Evolutionary conservation across 92 coral and sea anemone species (phyloP).

Genomic region (Hydrozoanthus gracilis): DNA sequence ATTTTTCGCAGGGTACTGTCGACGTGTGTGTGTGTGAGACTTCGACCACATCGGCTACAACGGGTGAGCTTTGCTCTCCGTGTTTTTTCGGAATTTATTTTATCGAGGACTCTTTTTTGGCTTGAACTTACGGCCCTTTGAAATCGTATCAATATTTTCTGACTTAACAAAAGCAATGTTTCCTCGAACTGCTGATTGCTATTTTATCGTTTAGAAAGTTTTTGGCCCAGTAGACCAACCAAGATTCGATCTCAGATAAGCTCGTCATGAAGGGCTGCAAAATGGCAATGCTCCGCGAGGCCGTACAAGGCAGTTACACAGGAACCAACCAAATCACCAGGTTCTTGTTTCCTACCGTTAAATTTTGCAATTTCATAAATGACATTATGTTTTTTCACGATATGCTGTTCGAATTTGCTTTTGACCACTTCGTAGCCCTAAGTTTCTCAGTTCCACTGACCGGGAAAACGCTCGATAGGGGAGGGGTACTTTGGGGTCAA

Average conservation of each 20-base stretch:
- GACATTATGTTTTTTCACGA: slow-evolving; percentile 4
- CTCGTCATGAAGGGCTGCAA: slow-evolving; percentile 39
- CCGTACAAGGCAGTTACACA: not conserved
- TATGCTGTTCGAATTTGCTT: slow-evolving; percentile 10
- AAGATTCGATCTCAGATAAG: slow-evolving; percentile 45
- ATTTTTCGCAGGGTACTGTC: too few species aligned
- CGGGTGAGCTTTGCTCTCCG: too few species aligned
- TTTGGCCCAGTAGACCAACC: slow-evolving; percentile 48
- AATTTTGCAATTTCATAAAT: not conserved
- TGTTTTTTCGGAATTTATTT: too few species aligned
- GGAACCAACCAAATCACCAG: slow-evolving; percentile 3
- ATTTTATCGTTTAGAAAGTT: slow-evolving; percentile 28
- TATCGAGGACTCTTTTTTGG: too few species aligned
- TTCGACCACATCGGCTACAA: too few species aligned
- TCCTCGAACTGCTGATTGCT: slow-evolving; percentile 45
- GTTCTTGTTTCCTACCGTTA: slow-evolving; percentile 7
- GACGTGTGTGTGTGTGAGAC: too few species aligned
- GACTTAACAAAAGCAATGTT: slow-evolving; percentile 46
- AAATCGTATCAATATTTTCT: not conserved
- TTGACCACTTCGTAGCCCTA: slow-evolving; percentile 9
- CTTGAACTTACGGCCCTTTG: not conserved
- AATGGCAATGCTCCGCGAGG: not conserved
- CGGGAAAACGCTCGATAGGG: too few species aligned
- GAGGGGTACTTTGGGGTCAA: too few species aligned
- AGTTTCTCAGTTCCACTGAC: too few species aligned